Base-by-base conservation (phyloP, 2,797 vertebrate species). In the Thamnophis elegans region DNA sequence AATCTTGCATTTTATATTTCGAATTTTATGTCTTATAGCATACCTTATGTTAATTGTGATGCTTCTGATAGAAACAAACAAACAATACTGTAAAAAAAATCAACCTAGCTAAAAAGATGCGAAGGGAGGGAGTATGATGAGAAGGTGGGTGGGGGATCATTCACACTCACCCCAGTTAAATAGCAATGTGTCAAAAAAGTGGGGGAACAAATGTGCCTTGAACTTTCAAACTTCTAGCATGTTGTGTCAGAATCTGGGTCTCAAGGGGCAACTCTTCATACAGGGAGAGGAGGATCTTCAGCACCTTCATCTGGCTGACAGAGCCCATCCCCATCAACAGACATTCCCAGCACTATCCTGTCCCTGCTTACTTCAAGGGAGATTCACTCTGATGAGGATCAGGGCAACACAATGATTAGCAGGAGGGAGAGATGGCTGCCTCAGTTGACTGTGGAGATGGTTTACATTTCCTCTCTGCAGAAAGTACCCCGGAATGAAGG, bases 401-500 rank as follows among this genome's bases (percentile, higher is more conserved):
- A 58, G 59, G 59, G n/a, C 1, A 12, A 16, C 28, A 16, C 42
- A 20, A 14, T 9, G 13, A 62, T 16, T 54, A 14, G 18, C n/a
- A 68, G n/a, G 65, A 18, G 65, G n/a, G n/a, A 62, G 58, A 78
- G 8, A 58, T 78, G 73, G 73, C 82, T 93, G 95, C 94, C 88
- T 94, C 91, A 92, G 20, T 25, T 42, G 32, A 26, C 7, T 97
- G 96, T 54, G 42, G 97, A 97, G 96, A 96, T 95, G 96, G 92
- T 95, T 97, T 97, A 94, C 93, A 95, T 11, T 94, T 89, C 96
- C 90, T 92, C 62, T 95, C 93, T 94, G 94, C 93, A 89, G 62
- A 94, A 95, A 95, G 92, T 90, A 62, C 94, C 92, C 95, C 93
- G 4, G 25, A 92, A 94, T 90, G 93, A 95, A 96, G 97, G 98